A percentile compares a stretch with the other conserved stretches of the same genome.
Evolutionary conservation across 2,797 vertebrate species (phyloP).

Genomic region (Rhincodon typus): DNA sequence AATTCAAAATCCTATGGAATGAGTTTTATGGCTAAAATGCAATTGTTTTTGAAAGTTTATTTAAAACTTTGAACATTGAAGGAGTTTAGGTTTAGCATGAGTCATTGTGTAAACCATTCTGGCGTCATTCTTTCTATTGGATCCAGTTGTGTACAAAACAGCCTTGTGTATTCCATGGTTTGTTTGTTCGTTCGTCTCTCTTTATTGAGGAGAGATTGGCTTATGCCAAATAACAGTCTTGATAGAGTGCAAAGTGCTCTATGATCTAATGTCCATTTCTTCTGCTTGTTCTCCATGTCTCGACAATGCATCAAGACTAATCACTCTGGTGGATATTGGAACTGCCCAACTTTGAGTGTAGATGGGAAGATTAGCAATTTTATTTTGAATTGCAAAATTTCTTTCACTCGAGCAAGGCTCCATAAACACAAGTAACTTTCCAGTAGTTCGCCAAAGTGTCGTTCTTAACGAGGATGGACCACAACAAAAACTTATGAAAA

Average conservation of each 20-base stretch:
- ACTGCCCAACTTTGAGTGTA: background rate
- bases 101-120: slow-evolving; percentile 7
- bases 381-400: background rate
- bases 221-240: background rate
- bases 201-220: background rate
- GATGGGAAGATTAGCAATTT: background rate
- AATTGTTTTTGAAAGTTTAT: background rate
- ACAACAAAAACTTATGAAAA: background rate
- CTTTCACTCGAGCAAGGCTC: background rate
- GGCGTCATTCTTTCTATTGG: background rate
- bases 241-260: background rate
- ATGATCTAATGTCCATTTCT: background rate
- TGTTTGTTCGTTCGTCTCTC: background rate
- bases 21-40: too few relatives aligned
- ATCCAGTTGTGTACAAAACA: background rate
- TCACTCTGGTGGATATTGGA: background rate
- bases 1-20: background rate
- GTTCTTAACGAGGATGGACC: background rate
- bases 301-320: background rate
- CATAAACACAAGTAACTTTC: background rate
- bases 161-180: background rate
- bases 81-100: background rate
- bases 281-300: background rate
- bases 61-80: background rate
- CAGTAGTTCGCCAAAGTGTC: background rate